Conservation (phyloP, 2,113 vertebrate species). For the Cromileptes altivelis region DNA sequence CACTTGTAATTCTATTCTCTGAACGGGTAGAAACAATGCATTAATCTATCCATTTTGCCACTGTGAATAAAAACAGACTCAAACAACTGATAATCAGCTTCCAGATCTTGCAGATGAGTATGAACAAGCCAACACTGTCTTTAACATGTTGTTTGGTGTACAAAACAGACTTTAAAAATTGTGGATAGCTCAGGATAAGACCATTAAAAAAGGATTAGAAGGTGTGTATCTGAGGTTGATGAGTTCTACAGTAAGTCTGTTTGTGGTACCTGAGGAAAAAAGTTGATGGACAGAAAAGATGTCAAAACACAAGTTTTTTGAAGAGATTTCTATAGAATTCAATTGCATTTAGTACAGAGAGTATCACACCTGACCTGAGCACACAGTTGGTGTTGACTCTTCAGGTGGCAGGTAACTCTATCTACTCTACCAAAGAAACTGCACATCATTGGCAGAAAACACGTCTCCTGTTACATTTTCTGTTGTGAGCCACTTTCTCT, state of each 20-base stretch:
- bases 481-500: background rate
- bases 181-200: background rate
- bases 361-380: slow-evolving; percentile 12
- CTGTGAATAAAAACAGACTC: background rate
- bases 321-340: slow-evolving; percentile 5
- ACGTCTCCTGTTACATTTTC: background rate
- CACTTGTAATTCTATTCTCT: slow-evolving; percentile 16
- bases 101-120: background rate
- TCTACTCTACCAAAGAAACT: background rate
- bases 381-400: slow-evolving; percentile 4
- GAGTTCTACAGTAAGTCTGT: slow-evolving; percentile 68
- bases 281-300: slow-evolving; percentile 31
- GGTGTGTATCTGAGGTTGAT: slow-evolving; percentile 36
- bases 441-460: background rate
- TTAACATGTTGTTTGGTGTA: background rate
- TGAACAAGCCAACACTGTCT: background rate
- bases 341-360: slow-evolving; percentile 8
- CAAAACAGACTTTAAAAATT: slow-evolving; percentile 6
- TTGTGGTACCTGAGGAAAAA: slow-evolving; percentile 72
- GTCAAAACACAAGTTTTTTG: background rate
- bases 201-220: background rate
- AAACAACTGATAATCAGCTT: background rate
- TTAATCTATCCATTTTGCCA: background rate
- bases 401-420: background rate
- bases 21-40: slow-evolving; percentile 1